Conservation (phyloP, 2,888 invertebrate genomes). For the Drosophila kanekoi region DNA sequence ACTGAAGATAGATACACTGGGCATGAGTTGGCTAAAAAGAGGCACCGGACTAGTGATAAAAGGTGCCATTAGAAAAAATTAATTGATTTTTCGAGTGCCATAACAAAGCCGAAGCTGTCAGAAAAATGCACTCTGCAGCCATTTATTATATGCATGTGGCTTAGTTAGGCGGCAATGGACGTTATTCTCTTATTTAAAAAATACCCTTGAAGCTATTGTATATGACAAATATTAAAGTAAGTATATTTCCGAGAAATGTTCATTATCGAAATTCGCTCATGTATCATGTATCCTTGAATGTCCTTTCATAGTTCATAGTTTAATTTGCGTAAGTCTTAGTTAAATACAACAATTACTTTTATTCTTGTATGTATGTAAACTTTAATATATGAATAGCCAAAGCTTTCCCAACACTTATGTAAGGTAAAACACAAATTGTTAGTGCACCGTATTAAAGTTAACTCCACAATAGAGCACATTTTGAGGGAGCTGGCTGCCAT, state of each 20-base stretch:
- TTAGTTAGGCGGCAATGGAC: too few relatives aligned
- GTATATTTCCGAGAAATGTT: too few relatives aligned
- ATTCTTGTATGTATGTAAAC: not conserved
- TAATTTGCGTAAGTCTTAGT: too few relatives aligned
- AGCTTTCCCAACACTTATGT: not conserved
- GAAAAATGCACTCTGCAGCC: constrained; percentile 14
- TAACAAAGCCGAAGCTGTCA: constrained; percentile 24
- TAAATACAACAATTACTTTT: too few relatives aligned
- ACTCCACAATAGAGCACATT: too few relatives aligned
- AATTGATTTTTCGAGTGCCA: constrained; percentile 19
- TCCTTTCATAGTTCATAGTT: too few relatives aligned
- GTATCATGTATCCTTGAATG: too few relatives aligned
- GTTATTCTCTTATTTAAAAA: too few relatives aligned
- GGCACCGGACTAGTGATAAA: not conserved
- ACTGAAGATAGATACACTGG: constrained; percentile 8
- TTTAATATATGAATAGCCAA: not conserved
- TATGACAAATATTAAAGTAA: not conserved
- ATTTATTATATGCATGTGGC: not conserved
- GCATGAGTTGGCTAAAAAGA: constrained; percentile 6
- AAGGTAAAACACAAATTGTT: too few relatives aligned
- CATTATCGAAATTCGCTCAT: too few relatives aligned
- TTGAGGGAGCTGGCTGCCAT: not conserved
- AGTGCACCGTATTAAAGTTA: too few relatives aligned
- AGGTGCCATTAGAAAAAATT: constrained; percentile 10
- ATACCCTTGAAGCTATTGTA: too few relatives aligned